Conservation (phyloP, 2,797 vertebrate genomes). For the Malacoctenus gilli region DNA sequence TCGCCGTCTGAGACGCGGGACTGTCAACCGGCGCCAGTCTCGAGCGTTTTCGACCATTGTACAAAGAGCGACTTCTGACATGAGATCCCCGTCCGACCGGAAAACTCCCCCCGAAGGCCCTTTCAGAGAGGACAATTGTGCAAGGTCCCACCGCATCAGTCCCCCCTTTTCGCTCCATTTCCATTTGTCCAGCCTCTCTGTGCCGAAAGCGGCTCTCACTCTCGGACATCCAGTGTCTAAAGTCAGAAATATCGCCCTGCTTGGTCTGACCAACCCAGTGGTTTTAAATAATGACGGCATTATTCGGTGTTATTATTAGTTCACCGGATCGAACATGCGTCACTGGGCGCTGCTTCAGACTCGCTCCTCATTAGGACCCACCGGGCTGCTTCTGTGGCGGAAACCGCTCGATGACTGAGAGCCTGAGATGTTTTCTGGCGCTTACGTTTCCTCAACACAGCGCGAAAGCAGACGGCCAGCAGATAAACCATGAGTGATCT, state of each 20-base stretch:
- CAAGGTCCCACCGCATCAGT: constrained; percentile 46
- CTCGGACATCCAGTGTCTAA: not conserved
- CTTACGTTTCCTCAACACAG: too few species aligned
- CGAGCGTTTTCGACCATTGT: constrained; percentile 54
- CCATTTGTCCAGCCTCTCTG: constrained; percentile 12
- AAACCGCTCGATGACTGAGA: too few species aligned
- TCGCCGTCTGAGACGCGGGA: constrained; percentile 30
- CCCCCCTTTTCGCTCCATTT: constrained; percentile 23
- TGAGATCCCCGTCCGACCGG: constrained; percentile 67
- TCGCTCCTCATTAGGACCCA: not conserved
- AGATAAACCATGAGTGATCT: constrained; percentile 27
- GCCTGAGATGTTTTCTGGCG: too few species aligned
- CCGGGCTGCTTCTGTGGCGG: too few species aligned
- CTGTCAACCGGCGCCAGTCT: constrained; percentile 60
- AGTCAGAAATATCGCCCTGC: not conserved
- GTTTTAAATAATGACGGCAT: not conserved
- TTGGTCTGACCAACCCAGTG: not conserved
- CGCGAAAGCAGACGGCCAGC: too few species aligned
- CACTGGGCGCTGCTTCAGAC: not conserved
- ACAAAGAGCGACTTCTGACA: constrained; percentile 59
- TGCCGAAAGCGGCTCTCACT: not conserved
- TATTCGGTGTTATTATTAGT: not conserved
- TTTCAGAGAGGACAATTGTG: constrained; percentile 46
- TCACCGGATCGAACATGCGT: not conserved
- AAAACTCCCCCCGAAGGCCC: constrained; percentile 58